Conservation (phyloP, 37 sponge, comb jelly and placozoan species). For the Corticium candelabrum region DNA sequence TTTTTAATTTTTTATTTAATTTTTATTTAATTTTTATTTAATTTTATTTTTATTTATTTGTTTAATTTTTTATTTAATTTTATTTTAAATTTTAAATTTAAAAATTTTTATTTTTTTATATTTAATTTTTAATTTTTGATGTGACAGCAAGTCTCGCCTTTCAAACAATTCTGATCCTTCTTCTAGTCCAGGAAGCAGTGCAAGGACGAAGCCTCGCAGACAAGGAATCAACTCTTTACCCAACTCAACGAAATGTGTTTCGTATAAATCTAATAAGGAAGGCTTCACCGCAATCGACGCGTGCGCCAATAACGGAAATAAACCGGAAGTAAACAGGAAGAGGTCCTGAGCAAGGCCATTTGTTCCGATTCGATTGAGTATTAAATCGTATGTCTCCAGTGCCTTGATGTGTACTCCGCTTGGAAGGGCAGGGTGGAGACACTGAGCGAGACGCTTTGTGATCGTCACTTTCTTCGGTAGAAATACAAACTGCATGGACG, state of each 20-base stretch:
- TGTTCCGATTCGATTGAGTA: constrained; percentile 62
- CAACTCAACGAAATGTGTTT: constrained; percentile 59
- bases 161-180: constrained; percentile 50
- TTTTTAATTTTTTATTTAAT: no score
- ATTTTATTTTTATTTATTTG: no score
- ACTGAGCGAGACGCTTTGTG: constrained; percentile 80
- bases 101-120: not conserved
- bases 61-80: no score
- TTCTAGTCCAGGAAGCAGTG: constrained; percentile 75
- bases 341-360: constrained; percentile 50
- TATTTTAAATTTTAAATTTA: no score
- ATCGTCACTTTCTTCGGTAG: constrained; percentile 61
- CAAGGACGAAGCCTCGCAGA: constrained; percentile 68
- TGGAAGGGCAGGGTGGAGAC: constrained; percentile 84
- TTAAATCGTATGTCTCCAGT: constrained; percentile 59
- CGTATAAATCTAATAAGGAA: constrained; percentile 56
- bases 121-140: not conserved
- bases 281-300: constrained; percentile 72
- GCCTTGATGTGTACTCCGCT: constrained; percentile 75
- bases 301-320: constrained; percentile 72
- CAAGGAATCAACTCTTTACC: constrained; percentile 50
- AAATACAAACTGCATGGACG: constrained; percentile 58
- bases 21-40: no score
- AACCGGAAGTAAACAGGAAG: constrained; percentile 49
- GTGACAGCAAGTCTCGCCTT: constrained; percentile 10